Evolutionary conservation across 2,888 invertebrate species (phyloP), one percentile per base, ranked within the genome.

Genomic region (Mylabris sibirica): DNA sequence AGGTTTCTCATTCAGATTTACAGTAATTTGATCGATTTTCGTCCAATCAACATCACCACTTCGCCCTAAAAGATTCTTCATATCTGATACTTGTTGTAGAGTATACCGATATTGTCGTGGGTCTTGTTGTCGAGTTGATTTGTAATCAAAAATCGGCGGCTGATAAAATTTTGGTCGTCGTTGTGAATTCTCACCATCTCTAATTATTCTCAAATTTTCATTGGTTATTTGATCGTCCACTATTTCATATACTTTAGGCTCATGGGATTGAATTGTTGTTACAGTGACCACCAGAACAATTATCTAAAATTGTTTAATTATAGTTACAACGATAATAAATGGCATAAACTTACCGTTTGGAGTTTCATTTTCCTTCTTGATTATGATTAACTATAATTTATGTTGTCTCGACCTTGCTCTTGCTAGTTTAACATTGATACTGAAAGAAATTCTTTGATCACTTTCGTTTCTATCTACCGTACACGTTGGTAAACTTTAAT

Each of bases 391-490:
- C 22, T 17, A 35, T 20, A 44, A 63, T 30, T 20, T 59, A 65
- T 30, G 22, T n/a, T 26, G 8, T 60, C 35, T 44, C 79, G 76
- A 80, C 79, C 78, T 80, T 78, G 77, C 74, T 78, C 77, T 77
- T 70, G 74, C 70, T 70, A 72, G 70, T 69, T 76, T 79, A 80
- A 80, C 81, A 81, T 81, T 82, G 83, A 79, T 80, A 83, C 82
- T 83, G 83, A 79, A 77, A 78, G 78, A 80, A 75, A 77, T 78
- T 72, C 74, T 69, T 68, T 66, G 73, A 70, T 75, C 77, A 79
- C 82, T 83, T 83, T 82, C 82, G 76, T 83, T 83, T 84, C 82
- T 82, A 81, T 79, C 77, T 74, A 75, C 68, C 74, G 71, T 65
- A 72, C 63, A 66, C 49, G 20, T 20, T 66, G 64, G 64, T 69